Conservation (phyloP, 2,888 invertebrate species). For the Anthophora plumipes region DNA sequence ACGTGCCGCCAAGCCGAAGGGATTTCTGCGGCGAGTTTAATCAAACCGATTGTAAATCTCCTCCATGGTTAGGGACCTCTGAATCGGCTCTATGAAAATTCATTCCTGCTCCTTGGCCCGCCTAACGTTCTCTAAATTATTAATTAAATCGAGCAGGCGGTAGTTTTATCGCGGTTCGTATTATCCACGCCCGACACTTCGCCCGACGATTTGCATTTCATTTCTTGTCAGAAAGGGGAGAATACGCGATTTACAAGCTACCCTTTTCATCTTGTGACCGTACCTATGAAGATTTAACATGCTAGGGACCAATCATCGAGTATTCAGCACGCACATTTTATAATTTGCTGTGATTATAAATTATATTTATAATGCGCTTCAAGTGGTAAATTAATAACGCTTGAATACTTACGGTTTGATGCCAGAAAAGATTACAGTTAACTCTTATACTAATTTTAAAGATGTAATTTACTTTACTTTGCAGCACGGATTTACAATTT, state of each 20-base stretch:
- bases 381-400: no score
- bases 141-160: slow-evolving; percentile 52
- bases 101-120: slow-evolving; percentile 12
- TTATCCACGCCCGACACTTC: slow-evolving; percentile 9
- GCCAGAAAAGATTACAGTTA: no score
- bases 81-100: slow-evolving; percentile 50
- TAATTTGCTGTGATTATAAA: no score
- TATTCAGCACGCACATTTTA: no score
- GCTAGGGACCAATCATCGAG: no score
- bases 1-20: neutral
- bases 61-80: slow-evolving; percentile 1
- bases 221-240: slow-evolving; percentile 21
- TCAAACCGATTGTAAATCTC: slow-evolving; percentile 62
- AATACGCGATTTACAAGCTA: slow-evolving; percentile 1
- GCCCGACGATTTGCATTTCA: slow-evolving; percentile 25
- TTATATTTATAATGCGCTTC: no score
- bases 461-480: no score
- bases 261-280: neutral
- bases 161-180: slow-evolving; percentile 24
- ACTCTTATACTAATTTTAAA: no score
- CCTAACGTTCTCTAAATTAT: slow-evolving; percentile 19
- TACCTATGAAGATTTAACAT: no score
- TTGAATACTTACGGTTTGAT: no score
- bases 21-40: slow-evolving; percentile 66
- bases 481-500: no score